Percentiles rank a stretch among this genome's conserved stretches.
phyloP scores from a whole-genome alignment of 2,113 vertebrate genomes.

The Ceratotherium simum region DNA sequence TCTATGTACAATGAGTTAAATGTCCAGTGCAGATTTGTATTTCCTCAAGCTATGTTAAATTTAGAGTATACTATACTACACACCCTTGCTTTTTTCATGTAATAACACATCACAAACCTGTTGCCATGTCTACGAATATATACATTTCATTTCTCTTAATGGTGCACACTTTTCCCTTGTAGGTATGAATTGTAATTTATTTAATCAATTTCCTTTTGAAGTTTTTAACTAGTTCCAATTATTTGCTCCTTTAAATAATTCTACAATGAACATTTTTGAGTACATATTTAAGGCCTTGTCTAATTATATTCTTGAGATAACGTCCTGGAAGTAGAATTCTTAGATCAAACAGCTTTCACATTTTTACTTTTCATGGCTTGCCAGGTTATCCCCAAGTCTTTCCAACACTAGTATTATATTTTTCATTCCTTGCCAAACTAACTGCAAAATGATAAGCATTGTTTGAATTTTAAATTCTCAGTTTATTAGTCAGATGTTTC shows the following conservation, averaged over 20 bases:
- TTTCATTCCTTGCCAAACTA: constrained; percentile 33
- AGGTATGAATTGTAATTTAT: not conserved
- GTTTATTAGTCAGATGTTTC: constrained; percentile 20
- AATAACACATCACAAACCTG: not conserved
- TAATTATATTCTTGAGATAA: constrained; percentile 25
- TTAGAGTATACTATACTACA: too few species aligned
- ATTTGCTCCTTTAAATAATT: constrained; percentile 5
- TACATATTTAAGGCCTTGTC: not conserved
- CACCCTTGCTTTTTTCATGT: not conserved
- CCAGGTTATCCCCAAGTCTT: not conserved
- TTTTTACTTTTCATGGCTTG: not conserved
- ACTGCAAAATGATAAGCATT: not conserved
- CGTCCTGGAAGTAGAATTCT: not conserved
- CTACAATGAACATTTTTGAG: not conserved
- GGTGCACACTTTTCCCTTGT: not conserved
- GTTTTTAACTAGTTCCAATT: not conserved
- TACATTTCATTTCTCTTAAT: not conserved
- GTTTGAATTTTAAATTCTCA: constrained; percentile 22
- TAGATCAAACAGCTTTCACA: not conserved
- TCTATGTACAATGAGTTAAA: not conserved
- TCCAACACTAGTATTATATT: not conserved
- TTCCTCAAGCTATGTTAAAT: not conserved
- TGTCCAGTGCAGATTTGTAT: not conserved
- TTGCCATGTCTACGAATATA: not conserved
- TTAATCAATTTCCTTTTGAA: not conserved